Evolutionary conservation across 92 coral and sea anemone species (phyloP).

Genomic region (Porites lobata): DNA sequence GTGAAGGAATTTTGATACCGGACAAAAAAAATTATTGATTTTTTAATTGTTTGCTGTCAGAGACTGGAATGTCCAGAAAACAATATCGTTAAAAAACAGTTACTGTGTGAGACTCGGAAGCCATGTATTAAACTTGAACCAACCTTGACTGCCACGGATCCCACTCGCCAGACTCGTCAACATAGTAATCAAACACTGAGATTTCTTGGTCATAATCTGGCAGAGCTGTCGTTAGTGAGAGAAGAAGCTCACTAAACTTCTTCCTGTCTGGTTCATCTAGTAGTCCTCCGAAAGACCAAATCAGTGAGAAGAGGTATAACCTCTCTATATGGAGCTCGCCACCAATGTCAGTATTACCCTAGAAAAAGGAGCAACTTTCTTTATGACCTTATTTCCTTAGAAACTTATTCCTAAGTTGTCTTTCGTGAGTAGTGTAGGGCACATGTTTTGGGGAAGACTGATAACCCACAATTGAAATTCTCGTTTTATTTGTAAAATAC

Average conservation of each 20-base stretch:
- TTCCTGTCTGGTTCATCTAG: conserved; percentile 88
- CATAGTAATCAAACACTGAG: conserved; percentile 98
- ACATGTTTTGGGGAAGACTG: no score
- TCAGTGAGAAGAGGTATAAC: conserved; percentile 90
- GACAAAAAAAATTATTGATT: no score
- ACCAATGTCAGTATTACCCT: conserved; percentile 96
- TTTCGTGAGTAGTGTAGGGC: no score
- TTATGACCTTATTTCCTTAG: no score
- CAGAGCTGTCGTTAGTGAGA: conserved; percentile 92
- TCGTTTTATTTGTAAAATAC: no score
- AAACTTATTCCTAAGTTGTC: no score
- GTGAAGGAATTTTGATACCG: no score
- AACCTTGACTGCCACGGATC: conserved; percentile 98
- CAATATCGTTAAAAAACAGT: no score
- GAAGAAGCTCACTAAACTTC: conserved; percentile 88
- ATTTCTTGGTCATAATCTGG: conserved; percentile 99
- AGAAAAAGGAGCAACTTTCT: background rate
- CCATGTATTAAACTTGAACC: background rate
- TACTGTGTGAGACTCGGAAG: no score
- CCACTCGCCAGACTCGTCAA: conserved; percentile 99
- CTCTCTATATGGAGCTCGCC: conserved; percentile 98
- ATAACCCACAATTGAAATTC: no score
- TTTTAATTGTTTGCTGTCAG: no score
- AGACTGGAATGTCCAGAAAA: no score
- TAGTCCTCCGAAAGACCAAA: conserved; percentile 95